These are phyloP conservation scores for Furcula furcula DNA, from an alignment of 2,888 invertebrate species.

Conservation along the genomic window DNA sequence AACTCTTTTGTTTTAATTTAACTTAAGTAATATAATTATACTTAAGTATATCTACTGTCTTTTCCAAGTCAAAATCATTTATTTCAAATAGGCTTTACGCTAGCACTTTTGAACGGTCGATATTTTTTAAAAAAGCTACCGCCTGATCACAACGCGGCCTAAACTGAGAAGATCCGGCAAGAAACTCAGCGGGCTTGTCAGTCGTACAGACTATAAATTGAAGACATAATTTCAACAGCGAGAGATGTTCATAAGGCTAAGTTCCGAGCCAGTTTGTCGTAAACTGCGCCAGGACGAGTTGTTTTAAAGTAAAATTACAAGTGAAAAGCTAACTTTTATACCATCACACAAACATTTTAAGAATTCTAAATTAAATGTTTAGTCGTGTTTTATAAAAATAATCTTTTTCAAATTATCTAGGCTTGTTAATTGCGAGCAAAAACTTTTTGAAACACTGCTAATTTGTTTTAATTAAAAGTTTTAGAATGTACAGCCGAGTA, in stretches of 20 bases:
- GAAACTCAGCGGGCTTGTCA: no score
- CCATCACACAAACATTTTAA: not conserved
- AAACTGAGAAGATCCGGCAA: no score
- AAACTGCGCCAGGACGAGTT: constrained; percentile 33
- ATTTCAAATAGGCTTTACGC: no score
- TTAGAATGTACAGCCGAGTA: no score
- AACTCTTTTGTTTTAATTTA: no score
- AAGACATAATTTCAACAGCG: constrained; percentile 29
- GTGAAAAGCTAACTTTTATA: constrained; percentile 16
- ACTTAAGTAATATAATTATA: no score
- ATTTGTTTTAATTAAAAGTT: constrained; percentile 16
- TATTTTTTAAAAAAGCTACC: no score
- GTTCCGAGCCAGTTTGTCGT: constrained; percentile 34
- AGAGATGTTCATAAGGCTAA: constrained; percentile 28
- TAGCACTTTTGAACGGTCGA: no score
- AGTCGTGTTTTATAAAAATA: not conserved
- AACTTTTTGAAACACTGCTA: constrained; percentile 9
- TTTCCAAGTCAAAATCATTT: no score
- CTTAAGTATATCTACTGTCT: no score
- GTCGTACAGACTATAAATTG: constrained; percentile 30
- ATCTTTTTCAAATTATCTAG: not conserved
- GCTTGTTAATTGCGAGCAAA: not conserved
- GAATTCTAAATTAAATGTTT: not conserved
- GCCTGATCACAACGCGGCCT: no score
- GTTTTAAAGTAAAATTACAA: constrained; percentile 39